Evolutionary conservation across 2,888 invertebrate species (phyloP).

Genomic region (Callyntrura guangdongensis): DNA sequence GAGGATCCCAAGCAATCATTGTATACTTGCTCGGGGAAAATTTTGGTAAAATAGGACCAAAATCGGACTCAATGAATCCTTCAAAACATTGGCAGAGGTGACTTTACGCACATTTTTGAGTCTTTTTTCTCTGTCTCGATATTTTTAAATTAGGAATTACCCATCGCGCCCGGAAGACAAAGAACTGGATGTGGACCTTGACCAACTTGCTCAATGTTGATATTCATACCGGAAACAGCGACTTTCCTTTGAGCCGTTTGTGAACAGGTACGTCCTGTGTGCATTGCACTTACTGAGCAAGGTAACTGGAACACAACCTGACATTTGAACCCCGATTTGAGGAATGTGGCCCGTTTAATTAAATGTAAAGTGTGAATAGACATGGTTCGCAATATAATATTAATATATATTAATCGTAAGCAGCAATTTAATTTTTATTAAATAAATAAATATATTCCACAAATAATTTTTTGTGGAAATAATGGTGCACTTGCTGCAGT

Average conservation of each 20-base stretch:
- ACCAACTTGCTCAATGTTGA: conserved; percentile 88
- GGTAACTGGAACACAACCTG: not conserved
- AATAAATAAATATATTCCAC: too few relatives aligned
- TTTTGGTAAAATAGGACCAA: conserved; percentile 85
- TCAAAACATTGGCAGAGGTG: too few relatives aligned
- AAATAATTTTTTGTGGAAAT: not conserved
- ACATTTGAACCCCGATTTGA: not conserved
- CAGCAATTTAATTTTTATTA: too few relatives aligned
- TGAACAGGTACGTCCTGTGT: not conserved
- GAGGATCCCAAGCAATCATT: conserved; percentile 91
- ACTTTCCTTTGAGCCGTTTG: conserved; percentile 75
- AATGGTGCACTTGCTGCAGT: not conserved
- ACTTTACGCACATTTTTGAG: too few relatives aligned
- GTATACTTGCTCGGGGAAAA: conserved; percentile 89
- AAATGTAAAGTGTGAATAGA: too few relatives aligned
- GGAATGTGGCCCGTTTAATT: too few relatives aligned
- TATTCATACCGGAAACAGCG: conserved; percentile 85
- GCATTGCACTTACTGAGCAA: not conserved
- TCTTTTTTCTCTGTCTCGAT: too few relatives aligned
- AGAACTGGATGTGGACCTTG: conserved; percentile 88
- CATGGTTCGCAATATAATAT: too few relatives aligned
- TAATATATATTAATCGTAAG: too few relatives aligned
- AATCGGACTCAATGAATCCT: conserved; percentile 82
- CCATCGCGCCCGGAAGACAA: conserved; percentile 93
- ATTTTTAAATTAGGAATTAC: too few relatives aligned